Percentiles rank a stretch among this genome's conserved stretches.
Conservation (phyloP, 2,888 invertebrate species). For the Aquatica leii region DNA sequence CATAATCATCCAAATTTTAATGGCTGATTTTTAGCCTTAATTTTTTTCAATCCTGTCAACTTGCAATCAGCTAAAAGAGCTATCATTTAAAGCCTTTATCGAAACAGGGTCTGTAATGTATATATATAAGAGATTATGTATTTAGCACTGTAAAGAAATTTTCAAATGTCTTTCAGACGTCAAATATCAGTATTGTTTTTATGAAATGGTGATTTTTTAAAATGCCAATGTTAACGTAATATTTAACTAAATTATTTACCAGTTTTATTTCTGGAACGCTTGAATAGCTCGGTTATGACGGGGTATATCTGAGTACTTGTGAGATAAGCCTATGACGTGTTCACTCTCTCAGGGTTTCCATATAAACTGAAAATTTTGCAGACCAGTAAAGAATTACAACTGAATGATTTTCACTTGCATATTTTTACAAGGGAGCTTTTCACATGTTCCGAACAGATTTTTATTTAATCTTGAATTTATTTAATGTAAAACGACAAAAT, state of each 20-base stretch:
- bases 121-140: constrained; percentile 54
- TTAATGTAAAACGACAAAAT: no score
- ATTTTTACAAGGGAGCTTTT: constrained; percentile 6
- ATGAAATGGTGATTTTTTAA: constrained; percentile 44
- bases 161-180: constrained; percentile 50
- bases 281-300: not conserved
- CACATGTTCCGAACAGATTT: constrained; percentile 10
- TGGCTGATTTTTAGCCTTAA: constrained; percentile 33
- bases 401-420: not conserved
- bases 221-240: constrained; percentile 20
- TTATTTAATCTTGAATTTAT: no score
- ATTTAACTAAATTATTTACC: constrained; percentile 8
- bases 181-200: constrained; percentile 56
- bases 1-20: constrained; percentile 26
- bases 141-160: constrained; percentile 53
- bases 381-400: constrained; percentile 1
- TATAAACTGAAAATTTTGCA: constrained; percentile 13
- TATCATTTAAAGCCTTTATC: constrained; percentile 61
- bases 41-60: constrained; percentile 36
- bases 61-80: constrained; percentile 56
- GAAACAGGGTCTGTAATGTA: constrained; percentile 62
- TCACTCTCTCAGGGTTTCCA: constrained; percentile 26
- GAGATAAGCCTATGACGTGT: constrained; percentile 12
- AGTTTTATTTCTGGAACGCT: not conserved
- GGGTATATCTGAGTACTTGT: constrained; percentile 1